Evolutionary conservation across 2,797 vertebrate genomes (phyloP).

Genomic region (Xiphophorus birchmanni): DNA sequence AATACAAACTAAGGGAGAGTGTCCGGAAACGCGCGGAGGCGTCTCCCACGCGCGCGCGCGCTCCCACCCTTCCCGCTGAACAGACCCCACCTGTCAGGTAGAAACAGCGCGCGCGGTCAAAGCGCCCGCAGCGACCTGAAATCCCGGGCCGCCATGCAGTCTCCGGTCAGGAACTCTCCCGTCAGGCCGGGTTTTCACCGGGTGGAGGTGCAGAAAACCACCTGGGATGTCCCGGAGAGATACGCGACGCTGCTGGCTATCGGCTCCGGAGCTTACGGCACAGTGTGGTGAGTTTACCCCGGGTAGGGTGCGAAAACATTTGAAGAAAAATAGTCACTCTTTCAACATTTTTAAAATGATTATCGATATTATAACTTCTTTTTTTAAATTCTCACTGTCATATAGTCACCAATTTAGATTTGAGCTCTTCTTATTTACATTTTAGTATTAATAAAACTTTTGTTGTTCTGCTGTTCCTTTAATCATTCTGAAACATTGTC

Average conservation of each 20-base stretch:
- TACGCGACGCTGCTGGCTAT: conserved; percentile 77
- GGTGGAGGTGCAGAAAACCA: conserved; percentile 83
- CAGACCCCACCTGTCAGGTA: conserved; percentile 58
- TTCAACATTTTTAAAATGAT: not conserved
- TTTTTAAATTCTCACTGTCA: not conserved
- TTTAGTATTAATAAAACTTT: too few species aligned
- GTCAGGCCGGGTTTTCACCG: conserved; percentile 76
- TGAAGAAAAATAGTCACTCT: not conserved
- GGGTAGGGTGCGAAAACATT: not conserved
- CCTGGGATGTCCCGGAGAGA: conserved; percentile 81
- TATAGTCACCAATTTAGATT: not conserved
- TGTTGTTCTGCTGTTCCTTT: not conserved
- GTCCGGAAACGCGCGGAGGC: conserved; percentile 39
- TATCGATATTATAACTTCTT: not conserved
- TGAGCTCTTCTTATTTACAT: not conserved
- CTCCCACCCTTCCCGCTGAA: conserved; percentile 1
- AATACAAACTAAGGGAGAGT: not conserved
- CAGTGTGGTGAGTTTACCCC: conserved; percentile 81
- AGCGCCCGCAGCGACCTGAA: not conserved
- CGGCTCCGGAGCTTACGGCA: conserved; percentile 86
- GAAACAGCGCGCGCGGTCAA: not conserved
- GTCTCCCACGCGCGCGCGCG: conserved; percentile 18
- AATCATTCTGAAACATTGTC: not conserved
- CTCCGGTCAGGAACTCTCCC: conserved; percentile 56
- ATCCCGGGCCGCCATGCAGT: conserved; percentile 41